These are phyloP conservation scores for Homarus gammarus DNA, from an alignment of 2,888 invertebrate genomes.

Conservation along the genomic window DNA sequence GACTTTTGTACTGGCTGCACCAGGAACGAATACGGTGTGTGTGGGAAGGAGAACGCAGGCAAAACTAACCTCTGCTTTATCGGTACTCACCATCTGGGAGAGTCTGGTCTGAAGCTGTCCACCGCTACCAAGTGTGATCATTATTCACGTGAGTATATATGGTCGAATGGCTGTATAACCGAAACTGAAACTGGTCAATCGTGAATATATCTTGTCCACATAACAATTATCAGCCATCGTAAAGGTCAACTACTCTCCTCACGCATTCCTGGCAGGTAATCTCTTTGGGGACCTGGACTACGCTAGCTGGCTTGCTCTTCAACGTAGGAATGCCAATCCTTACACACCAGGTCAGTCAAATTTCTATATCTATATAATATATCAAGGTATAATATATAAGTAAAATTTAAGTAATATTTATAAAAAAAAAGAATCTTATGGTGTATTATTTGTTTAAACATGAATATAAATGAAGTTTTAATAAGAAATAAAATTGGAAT, in stretches of 20 bases:
- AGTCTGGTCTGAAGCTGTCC: constrained; percentile 17
- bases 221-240: too few relatives aligned
- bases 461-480: too few relatives aligned
- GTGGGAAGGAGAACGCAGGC: constrained; percentile 33
- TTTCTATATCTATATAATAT: not conserved
- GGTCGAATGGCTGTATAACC: too few relatives aligned
- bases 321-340: not conserved
- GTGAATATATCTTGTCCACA: too few relatives aligned
- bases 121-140: constrained; percentile 35
- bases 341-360: constrained; percentile 41
- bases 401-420: not conserved
- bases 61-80: constrained; percentile 25
- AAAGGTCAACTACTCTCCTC: too few relatives aligned
- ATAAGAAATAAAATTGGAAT: too few relatives aligned
- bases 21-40: constrained; percentile 22
- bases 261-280: constrained; percentile 35
- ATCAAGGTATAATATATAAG: too few relatives aligned
- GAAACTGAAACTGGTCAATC: too few relatives aligned
- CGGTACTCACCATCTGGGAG: constrained; percentile 41
- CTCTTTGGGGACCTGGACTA: constrained; percentile 49
- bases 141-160: constrained; percentile 36
- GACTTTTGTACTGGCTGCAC: constrained; percentile 42
- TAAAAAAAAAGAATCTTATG: too few relatives aligned
- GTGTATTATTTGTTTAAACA: too few relatives aligned
- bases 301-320: constrained; percentile 18